These are phyloP conservation scores for Ptilonorhynchus violaceus DNA, from an alignment of 2,113 vertebrate species.

Conservation along the genomic window DNA sequence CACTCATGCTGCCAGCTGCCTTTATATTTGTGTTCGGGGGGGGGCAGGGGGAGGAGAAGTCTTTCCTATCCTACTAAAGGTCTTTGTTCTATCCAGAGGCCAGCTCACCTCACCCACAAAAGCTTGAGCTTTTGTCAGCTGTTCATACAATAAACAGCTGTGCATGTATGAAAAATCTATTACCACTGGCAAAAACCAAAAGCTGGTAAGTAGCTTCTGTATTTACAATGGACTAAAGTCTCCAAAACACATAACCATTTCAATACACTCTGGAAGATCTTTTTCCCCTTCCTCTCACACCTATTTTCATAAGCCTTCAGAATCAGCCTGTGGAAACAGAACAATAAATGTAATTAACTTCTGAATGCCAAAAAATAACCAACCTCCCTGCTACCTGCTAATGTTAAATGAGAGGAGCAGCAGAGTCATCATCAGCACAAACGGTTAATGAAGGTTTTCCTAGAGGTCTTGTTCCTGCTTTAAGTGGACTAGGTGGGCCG, in stretches of 20 bases:
- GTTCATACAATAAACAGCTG: conserved; percentile 74
- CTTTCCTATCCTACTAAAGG: conserved; percentile 11
- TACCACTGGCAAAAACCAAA: conserved; percentile 41
- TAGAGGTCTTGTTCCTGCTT: neutral
- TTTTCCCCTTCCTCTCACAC: neutral
- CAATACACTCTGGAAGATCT: neutral
- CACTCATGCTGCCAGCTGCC: conserved; percentile 72
- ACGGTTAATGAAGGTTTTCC: neutral
- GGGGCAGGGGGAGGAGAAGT: neutral
- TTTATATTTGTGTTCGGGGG: conserved; percentile 53
- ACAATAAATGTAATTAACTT: neutral
- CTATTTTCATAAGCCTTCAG: neutral
- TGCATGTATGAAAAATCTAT: conserved; percentile 56
- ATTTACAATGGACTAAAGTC: conserved; percentile 17
- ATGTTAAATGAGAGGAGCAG: neutral
- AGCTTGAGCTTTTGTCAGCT: conserved; percentile 76
- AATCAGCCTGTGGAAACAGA: neutral
- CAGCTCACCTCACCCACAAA: conserved; percentile 74
- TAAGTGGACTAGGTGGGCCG: neutral
- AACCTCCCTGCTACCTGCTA: neutral
- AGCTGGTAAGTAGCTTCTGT: neutral
- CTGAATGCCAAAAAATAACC: neutral
- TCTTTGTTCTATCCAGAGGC: conserved; percentile 54
- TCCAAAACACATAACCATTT: conserved; percentile 9
- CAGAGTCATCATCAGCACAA: neutral